Base-by-base conservation (phyloP, 2,888 invertebrate genomes). In the Orthosia gothica region DNA sequence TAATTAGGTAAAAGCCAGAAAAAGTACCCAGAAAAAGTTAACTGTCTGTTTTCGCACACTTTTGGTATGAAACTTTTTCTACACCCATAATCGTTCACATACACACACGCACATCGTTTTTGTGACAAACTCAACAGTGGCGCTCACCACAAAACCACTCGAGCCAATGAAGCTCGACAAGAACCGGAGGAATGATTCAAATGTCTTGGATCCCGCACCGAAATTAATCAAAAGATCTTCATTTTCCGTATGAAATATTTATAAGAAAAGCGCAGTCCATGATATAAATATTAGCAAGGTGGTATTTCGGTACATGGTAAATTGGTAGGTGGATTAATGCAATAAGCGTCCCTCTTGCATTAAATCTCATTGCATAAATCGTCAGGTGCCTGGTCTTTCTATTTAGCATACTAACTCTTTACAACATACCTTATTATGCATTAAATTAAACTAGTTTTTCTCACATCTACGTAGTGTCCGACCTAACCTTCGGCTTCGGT, bases 341-440 rank as follows among this genome's bases (percentile, higher is more conserved):
- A 55, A 65, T 47, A 68, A 5, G n/a, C n/a, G 26, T 45, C 15
- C 20, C 20, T 59, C 40, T n/a, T 0, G 9, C 59, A 45, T 61
- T 61, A 61, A 59, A 59, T 59, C 26, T 26, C 50, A 18, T 80
- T 58, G 80, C 74, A 81, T 83, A 66, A 84, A 81, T 66, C 57
- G 54, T 69, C 20, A 68, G 32, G 54, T 80, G 65, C 54, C 23
- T 47, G 20, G 50, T 40, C 57, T 50, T 50, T 73, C 74, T 73
- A 32, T 69, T 84, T 81, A 80, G 74, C 81, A 84, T 81, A 80
- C 68, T 80, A 55, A 80, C 81, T 84, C 84, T 84, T 84, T 81
- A 59, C 81, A 81, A 80, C 67, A 71, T 15, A 67, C 58, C 73
- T 79, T 71, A 79, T 83, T 80, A 79, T 83, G 67, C 80, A 83